Evolutionary conservation across 2,797 vertebrate genomes (phyloP), one percentile per base, ranked within the genome.

Genomic region (Pristis pectinata): DNA sequence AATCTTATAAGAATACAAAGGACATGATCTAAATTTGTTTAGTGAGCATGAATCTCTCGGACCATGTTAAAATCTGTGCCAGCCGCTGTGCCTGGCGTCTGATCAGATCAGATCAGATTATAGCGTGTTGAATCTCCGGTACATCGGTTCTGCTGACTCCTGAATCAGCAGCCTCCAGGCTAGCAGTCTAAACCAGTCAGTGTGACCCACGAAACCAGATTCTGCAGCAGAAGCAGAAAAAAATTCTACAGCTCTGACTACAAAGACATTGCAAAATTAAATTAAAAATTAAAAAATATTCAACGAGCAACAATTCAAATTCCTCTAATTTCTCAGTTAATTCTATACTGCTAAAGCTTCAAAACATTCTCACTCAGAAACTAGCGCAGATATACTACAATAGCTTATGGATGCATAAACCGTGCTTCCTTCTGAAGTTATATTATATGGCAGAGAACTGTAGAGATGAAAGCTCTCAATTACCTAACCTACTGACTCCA

Each of bases 71-170:
- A 96, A 96, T 96, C 95, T 95, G 96, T 96, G 96, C 96, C 95
- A 95, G 96, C 97, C 95, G 61, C 95, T 94, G 97, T 97, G 97
- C 97, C 97, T 95, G 96, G 96, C 96, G 97, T 96, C 97, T 96
- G 97, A 96, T 97, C 97, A 97, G 96, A 97, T 97, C 96, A 96
- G 97, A 97, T 97, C 97, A 97, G 97, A 97, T 97, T 97, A 97
- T 96, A 97, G 97, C 96, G 44, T 95, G 95, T 95, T 95, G 96
- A 97, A 97, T 98, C 98, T 97, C 97, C 96, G 97, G 98, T 97
- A 98, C 98, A 98, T 98, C 97, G 98, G 97, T 97, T 96, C 97
- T 97, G 97, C 96, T 97, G 97, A 96, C 97, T 98, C 96, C 97
- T 97, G 97, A 98, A 97, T 98, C 98, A 96, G 98, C 97, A 97